Percentiles rank a stretch among this genome's conserved stretches.
These are phyloP conservation scores for Candidula unifasciata DNA, from an alignment of 2,888 invertebrate species.

Conservation along the genomic window DNA sequence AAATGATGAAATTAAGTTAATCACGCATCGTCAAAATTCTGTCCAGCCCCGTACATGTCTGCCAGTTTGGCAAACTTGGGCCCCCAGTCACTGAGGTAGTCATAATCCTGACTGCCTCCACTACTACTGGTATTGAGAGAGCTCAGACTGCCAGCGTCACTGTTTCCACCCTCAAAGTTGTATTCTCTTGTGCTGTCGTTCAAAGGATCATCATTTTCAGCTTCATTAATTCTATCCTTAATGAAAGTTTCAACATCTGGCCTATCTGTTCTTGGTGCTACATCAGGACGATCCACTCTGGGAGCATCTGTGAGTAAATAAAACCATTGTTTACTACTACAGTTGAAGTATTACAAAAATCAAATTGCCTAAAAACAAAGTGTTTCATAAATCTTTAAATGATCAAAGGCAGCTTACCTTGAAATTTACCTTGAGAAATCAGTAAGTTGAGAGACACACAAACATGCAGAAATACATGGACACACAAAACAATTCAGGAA, in stretches of 20 bases:
- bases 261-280: conserved; percentile 41
- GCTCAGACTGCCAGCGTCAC: conserved; percentile 96
- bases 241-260: conserved; percentile 91
- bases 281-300: conserved; percentile 14
- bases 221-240: conserved; percentile 95
- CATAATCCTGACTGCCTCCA: conserved; percentile 96
- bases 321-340: background rate
- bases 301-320: conserved; percentile 32
- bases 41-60: conserved; percentile 91
- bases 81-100: conserved; percentile 97
- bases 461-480: too few species aligned
- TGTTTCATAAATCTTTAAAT: too few species aligned
- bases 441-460: too few species aligned
- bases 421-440: too few species aligned
- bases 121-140: conserved; percentile 89
- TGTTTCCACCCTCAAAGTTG: conserved; percentile 96
- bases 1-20: background rate
- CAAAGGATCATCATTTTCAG: conserved; percentile 92
- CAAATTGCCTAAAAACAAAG: background rate
- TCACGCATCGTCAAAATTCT: conserved; percentile 78
- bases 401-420: too few species aligned
- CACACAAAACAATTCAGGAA: too few species aligned
- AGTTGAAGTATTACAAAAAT: background rate
- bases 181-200: conserved; percentile 99
- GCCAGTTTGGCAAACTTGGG: conserved; percentile 97